Evolutionary conservation across 2,888 invertebrate species (phyloP), one percentile per base, ranked within the genome.

Genomic region (Dolomedes plantarius): DNA sequence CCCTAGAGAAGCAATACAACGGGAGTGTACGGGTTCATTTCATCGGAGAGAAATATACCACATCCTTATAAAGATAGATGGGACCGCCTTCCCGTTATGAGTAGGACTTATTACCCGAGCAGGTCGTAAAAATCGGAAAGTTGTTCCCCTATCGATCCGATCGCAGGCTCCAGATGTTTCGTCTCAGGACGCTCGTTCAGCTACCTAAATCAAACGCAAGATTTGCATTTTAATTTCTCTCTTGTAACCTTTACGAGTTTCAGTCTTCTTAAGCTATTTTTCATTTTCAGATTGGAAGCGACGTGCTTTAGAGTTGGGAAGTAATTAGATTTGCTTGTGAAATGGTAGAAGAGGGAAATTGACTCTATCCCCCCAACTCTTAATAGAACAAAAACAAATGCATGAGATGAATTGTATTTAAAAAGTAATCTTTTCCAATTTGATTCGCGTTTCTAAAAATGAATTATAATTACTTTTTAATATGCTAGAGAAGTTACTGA

Each of bases 101-200:
- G 23, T 23, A 23, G 56, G 23, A 56, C 19, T 56, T 56, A 19
- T 56, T 23, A 23, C 56, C 11, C 23, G 23, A 3, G 56, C 56
- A 23, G 5, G 11, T 56, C 56, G 56, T 56, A 56, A 56, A 56
- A 56, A 56, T 56, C 56, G 56, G 23, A 56, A 56, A 56, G 56
- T 11, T 56, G 56, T 56, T 19, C 23, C 5, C 2, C 23, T 19
- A 56, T 56, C 56, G 56, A 56, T 46, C n/a, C 16, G 46, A 11
- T 46, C 46, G 1, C 56, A 5, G 56, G 19, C 56, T 23, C 56
- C 56, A 56, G 56, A 56, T 56, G 56, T 56, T 56, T 6, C 19
- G 23, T 56, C 23, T 23, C 56, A 56, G 41, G 16, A 9, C 16
- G 41, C 41, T 46, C 41, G 41, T 36, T 11, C 36, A 36, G 11